Conservation (phyloP, 2,797 vertebrate genomes). For the Bradypodion ventrale region DNA sequence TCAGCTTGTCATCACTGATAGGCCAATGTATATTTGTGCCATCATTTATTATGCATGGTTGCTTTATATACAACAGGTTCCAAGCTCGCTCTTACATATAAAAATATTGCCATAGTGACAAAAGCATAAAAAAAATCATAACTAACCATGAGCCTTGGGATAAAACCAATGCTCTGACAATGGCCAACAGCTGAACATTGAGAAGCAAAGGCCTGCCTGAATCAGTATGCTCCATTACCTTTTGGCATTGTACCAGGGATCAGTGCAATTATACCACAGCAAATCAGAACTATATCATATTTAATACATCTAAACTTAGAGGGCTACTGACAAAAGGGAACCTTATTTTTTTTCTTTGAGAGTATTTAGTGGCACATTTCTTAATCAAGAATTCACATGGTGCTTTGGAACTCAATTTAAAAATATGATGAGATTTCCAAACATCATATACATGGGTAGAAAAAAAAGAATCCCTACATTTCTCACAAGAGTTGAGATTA, state of each 20-base stretch:
- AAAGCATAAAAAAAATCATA: neutral
- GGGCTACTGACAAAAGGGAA: slow-evolving; percentile 5
- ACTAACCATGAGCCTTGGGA: slow-evolving; percentile 12
- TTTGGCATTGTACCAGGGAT: slow-evolving; percentile 42
- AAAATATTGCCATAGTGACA: slow-evolving; percentile 34
- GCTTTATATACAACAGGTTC: neutral
- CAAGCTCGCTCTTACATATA: slow-evolving; percentile 13
- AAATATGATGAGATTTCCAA: neutral
- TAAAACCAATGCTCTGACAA: slow-evolving; percentile 42
- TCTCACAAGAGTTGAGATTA: neutral
- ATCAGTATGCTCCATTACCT: slow-evolving; percentile 38
- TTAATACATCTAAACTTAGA: neutral
- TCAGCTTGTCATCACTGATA: neutral
- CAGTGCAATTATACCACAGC: slow-evolving; percentile 8
- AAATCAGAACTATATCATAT: neutral
- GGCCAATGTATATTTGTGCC: neutral
- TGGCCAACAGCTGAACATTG: slow-evolving; percentile 20
- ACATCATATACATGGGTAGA: neutral
- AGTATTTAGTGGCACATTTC: neutral
- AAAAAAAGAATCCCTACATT: neutral
- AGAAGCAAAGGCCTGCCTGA: slow-evolving; percentile 19
- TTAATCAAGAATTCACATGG: neutral
- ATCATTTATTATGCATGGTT: slow-evolving; percentile 17
- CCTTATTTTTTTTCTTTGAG: slow-evolving; percentile 25
- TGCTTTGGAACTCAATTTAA: neutral